A percentile compares a stretch with the other conserved stretches of the same genome.
Evolutionary conservation across 2,113 vertebrate genomes (phyloP).

Genomic region (Mola mola): DNA sequence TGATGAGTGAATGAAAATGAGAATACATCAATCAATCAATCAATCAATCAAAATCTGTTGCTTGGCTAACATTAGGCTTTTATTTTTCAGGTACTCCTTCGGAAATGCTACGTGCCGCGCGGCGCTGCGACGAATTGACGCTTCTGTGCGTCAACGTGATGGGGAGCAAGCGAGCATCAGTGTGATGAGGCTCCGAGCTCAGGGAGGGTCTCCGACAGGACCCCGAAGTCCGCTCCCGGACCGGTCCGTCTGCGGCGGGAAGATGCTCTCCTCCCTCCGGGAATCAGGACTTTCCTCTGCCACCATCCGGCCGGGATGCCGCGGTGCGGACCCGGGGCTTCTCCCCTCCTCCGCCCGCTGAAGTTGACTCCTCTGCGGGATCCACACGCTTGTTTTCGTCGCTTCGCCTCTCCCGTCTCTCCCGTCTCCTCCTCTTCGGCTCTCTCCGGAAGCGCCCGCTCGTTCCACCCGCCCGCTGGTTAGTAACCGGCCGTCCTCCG

Average conservation of each 20-base stretch:
- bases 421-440: not conserved
- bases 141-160: slow-evolving; percentile 20
- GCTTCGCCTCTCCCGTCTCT: not conserved
- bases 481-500: not conserved
- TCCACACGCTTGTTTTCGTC: slow-evolving; percentile 15
- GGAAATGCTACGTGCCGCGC: slow-evolving; percentile 4
- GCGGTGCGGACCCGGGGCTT: slow-evolving; percentile 34
- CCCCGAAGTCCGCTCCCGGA: not conserved
- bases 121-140: not conserved
- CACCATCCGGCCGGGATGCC: slow-evolving; percentile 58
- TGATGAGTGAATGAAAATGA: too few species aligned
- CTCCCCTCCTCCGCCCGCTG: slow-evolving; percentile 52
- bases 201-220: slow-evolving; percentile 41
- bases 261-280: slow-evolving; percentile 42
- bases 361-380: slow-evolving; percentile 53
- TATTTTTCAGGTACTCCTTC: not conserved
- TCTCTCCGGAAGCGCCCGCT: slow-evolving; percentile 8
- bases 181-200: slow-evolving; percentile 20
- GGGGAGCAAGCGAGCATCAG: slow-evolving; percentile 29
- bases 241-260: slow-evolving; percentile 20
- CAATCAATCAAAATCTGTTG: too few species aligned
- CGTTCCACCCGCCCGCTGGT: too few species aligned
- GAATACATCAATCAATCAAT: too few species aligned
- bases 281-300: slow-evolving; percentile 52
- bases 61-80: too few species aligned